phyloP scores from a whole-genome alignment of 1,140 invertebrate genomes.

The Metaphire vulgaris region DNA sequence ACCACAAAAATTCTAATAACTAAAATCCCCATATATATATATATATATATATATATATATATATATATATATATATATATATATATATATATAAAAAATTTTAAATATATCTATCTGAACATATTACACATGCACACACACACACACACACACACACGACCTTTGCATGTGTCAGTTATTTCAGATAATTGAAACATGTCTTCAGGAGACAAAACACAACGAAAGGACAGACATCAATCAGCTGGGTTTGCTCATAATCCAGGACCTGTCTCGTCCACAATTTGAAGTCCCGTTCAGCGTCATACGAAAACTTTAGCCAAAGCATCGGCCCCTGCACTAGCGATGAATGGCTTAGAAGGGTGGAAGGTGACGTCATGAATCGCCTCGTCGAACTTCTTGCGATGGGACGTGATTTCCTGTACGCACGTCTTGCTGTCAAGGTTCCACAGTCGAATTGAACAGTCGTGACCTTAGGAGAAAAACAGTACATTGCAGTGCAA shows the following conservation, averaged over 20 bases:
- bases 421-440: slow-evolving; percentile 97
- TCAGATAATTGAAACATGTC: not conserved
- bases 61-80: not conserved
- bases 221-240: not conserved
- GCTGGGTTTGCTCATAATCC: not conserved
- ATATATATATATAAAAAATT: not conserved
- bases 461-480: slow-evolving; percentile 75
- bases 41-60: not conserved
- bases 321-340: slow-evolving; percentile 94
- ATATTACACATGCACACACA: not conserved
- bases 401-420: slow-evolving; percentile 97
- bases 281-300: slow-evolving; percentile 20
- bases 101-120: not conserved
- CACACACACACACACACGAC: not conserved
- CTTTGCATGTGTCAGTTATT: not conserved
- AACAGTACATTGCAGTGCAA: too few species aligned
- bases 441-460: slow-evolving; percentile 98
- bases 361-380: slow-evolving; percentile 99
- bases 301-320: slow-evolving; percentile 87
- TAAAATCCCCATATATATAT: not conserved
- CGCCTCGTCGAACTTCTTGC: slow-evolving; percentile 98
- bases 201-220: not conserved
- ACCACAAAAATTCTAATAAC: too few species aligned
- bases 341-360: slow-evolving; percentile 94
- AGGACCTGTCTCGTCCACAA: not conserved